Percentiles rank a stretch among this genome's conserved stretches.
Conservation (phyloP, 23 tunicate species). For the Ascidia mentula region DNA sequence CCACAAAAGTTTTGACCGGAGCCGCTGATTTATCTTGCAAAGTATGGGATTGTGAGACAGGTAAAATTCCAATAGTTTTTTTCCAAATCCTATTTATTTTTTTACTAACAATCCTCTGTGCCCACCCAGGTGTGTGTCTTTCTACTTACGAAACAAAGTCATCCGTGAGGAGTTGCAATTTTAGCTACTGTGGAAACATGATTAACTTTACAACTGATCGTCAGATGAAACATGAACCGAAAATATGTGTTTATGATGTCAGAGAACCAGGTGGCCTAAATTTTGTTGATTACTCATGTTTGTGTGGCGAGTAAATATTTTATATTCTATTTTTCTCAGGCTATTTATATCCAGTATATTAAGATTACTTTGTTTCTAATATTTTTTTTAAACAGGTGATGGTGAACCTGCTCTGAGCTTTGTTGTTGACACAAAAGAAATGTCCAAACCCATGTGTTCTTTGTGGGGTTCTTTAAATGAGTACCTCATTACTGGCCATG, state of each 20-base stretch:
- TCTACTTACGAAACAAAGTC: constrained; percentile 62
- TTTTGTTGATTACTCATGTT: no score
- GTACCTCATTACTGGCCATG: constrained; percentile 92
- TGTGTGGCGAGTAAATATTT: no score
- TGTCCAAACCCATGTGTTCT: constrained; percentile 97
- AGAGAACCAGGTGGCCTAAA: constrained; percentile 73
- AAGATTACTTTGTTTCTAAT: no score
- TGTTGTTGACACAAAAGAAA: constrained; percentile 50
- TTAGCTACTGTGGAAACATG: constrained; percentile 92
- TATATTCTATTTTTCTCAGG: no score
- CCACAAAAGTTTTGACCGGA: constrained; percentile 86
- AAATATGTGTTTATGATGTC: constrained; percentile 68
- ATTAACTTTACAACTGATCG: constrained; percentile 77
- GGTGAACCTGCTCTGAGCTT: constrained; percentile 66
- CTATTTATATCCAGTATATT: no score
- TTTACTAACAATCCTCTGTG: background rate
- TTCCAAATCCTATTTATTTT: background rate
- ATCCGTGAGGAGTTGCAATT: constrained; percentile 73
- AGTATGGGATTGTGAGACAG: constrained; percentile 96
- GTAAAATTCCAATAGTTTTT: constrained; percentile 7
- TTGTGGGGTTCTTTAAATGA: constrained; percentile 93
- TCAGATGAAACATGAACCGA: constrained; percentile 90
- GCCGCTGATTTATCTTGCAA: constrained; percentile 72
- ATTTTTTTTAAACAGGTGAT: constrained; percentile 47
- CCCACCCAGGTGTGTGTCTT: constrained; percentile 33